These are phyloP conservation scores for Drosophila trapezifrons DNA, from an alignment of 1,140 invertebrate genomes.

Conservation along the genomic window DNA sequence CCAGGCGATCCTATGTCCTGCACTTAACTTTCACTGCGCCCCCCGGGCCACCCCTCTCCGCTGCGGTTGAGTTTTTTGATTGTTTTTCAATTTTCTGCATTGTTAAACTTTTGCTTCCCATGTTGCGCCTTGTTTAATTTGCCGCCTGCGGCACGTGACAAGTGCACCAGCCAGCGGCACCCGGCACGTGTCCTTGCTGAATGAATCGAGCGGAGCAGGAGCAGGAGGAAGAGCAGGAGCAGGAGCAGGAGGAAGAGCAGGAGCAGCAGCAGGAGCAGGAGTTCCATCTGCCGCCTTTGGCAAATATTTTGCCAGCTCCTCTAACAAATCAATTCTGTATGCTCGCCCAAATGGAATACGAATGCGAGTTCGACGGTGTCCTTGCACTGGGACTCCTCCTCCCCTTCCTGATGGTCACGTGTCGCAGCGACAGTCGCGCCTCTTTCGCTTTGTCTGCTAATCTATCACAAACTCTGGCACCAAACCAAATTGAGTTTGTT, in stretches of 20 bases:
- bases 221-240: no score
- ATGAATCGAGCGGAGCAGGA: constrained; percentile 11
- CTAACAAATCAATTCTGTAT: constrained; percentile 77
- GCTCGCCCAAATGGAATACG: constrained; percentile 69
- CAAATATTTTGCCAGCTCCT: constrained; percentile 75
- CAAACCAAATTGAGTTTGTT: constrained; percentile 80
- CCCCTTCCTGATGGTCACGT: constrained; percentile 63
- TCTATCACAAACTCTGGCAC: constrained; percentile 79
- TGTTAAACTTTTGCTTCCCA: constrained; percentile 75
- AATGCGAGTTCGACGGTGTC: constrained; percentile 49
- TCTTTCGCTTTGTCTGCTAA: constrained; percentile 78
- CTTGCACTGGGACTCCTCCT: constrained; percentile 22
- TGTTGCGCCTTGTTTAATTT: constrained; percentile 76
- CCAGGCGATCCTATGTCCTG: background rate
- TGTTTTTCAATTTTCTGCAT: constrained; percentile 84
- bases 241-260: no score
- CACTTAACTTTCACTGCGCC: constrained; percentile 71
- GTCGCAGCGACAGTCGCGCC: constrained; percentile 59
- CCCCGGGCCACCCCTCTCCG: constrained; percentile 12
- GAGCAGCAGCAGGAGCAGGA: constrained; percentile 43
- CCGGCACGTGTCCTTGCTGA: constrained; percentile 58
- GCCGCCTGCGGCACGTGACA: constrained; percentile 71
- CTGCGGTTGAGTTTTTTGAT: constrained; percentile 65
- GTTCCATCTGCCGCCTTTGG: constrained; percentile 57
- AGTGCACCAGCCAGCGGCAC: constrained; percentile 48